Evolutionary conservation across 2,113 vertebrate species (phyloP).

Genomic region (Trochalopteron elliotii): DNA sequence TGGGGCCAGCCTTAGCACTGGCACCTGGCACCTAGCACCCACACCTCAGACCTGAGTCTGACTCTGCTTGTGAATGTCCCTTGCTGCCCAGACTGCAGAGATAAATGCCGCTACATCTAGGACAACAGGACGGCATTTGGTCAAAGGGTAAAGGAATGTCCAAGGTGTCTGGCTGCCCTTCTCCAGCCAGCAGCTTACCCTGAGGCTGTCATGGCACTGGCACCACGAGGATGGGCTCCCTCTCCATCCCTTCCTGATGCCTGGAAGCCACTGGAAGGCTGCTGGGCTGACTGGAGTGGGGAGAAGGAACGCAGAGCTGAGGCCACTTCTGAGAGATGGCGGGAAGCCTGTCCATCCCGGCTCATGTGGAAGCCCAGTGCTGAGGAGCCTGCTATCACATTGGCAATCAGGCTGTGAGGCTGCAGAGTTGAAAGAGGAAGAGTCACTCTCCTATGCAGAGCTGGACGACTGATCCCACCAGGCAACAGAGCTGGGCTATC

Average conservation of each 20-base stretch:
- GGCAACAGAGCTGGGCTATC: neutral
- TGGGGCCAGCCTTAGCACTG: neutral
- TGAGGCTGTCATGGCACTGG: slow-evolving; percentile 83
- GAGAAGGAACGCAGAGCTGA: slow-evolving; percentile 91
- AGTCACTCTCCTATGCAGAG: neutral
- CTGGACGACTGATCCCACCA: neutral
- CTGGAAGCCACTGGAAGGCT: slow-evolving; percentile 71
- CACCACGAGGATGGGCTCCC: slow-evolving; percentile 63
- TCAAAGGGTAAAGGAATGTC: neutral
- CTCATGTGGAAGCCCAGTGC: slow-evolving; percentile 80
- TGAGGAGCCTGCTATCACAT: slow-evolving; percentile 85
- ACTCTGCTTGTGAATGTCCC: neutral
- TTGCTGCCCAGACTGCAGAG: neutral
- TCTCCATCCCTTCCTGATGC: slow-evolving; percentile 27
- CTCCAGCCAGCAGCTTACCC: slow-evolving; percentile 74
- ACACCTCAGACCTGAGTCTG: neutral
- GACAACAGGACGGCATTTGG: neutral
- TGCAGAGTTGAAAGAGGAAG: slow-evolving; percentile 53
- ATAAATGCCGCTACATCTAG: neutral
- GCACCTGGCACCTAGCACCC: neutral
- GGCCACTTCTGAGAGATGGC: slow-evolving; percentile 84
- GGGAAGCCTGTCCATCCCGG: slow-evolving; percentile 80
- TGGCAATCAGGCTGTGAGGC: slow-evolving; percentile 94
- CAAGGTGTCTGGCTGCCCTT: neutral
- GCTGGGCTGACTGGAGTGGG: slow-evolving; percentile 82